Conservation (phyloP, 2,113 vertebrate species). For the Pomatorhinus ruficollis region DNA sequence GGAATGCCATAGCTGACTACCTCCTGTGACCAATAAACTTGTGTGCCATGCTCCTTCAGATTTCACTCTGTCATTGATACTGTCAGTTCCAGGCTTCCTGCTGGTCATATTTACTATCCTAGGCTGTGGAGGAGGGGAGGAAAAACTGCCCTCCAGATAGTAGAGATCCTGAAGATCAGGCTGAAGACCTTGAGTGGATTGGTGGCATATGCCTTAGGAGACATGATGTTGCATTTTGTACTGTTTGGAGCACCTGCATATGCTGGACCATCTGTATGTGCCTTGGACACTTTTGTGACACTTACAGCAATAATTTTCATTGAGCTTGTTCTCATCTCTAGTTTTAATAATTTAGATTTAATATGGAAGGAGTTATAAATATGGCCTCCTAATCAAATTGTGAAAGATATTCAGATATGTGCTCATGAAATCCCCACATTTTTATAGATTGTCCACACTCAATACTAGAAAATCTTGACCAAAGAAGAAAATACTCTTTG, state of each 20-base stretch:
- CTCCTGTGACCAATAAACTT: conserved; percentile 1
- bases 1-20: conserved; percentile 4
- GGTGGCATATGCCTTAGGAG: neutral
- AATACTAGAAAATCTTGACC: neutral
- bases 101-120: neutral
- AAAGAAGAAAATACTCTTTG: neutral
- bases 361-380: neutral
- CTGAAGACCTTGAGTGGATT: neutral
- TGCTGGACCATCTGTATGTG: neutral
- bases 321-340: neutral
- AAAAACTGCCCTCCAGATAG: neutral
- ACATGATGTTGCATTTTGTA: neutral
- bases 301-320: neutral
- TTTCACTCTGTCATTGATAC: neutral
- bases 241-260: neutral
- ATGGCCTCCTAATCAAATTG: neutral
- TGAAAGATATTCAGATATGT: neutral
- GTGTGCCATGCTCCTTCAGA: neutral
- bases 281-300: neutral
- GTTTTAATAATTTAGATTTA: neutral
- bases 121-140: neutral
- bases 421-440: neutral
- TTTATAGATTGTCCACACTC: neutral
- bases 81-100: conserved; percentile 2
- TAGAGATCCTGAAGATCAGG: neutral